Evolutionary conservation across 92 coral and sea anemone genomes (phyloP).

Genomic region (Pocillopora grandis): DNA sequence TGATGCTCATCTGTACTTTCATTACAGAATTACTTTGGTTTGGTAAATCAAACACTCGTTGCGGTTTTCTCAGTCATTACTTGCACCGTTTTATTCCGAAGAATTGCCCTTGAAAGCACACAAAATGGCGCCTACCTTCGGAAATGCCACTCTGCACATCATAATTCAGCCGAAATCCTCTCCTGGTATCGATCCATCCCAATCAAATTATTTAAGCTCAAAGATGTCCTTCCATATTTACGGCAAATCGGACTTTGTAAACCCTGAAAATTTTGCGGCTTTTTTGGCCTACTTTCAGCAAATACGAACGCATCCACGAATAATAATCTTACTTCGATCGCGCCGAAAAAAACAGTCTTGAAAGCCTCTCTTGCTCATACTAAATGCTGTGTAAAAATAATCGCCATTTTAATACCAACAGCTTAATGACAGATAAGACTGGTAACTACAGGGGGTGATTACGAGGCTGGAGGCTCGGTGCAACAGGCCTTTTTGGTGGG

Average conservation of each 20-base stretch:
- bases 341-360: neutral
- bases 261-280: slow-evolving; percentile 9
- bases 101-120: slow-evolving; percentile 1
- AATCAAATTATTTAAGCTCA: slow-evolving; percentile 8
- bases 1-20: slow-evolving; percentile 11
- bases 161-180: slow-evolving; percentile 2
- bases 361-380: neutral
- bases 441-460: neutral
- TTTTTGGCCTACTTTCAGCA: slow-evolving; percentile 1
- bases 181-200: neutral
- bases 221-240: neutral
- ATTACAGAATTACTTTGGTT: neutral
- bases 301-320: slow-evolving; percentile 8
- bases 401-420: slow-evolving; percentile 1
- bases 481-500: slow-evolving; percentile 2
- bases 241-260: neutral
- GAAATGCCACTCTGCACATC: neutral
- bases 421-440: neutral
- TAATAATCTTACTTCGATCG: neutral
- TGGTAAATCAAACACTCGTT: no score
- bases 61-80: no score
- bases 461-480: slow-evolving; percentile 16
- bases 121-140: slow-evolving; percentile 10
- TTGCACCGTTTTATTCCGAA: neutral
- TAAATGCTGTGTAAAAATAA: neutral